Percentiles rank a stretch among this genome's conserved stretches.
Evolutionary conservation across 2,888 invertebrate species (phyloP).

Genomic region (Xestia ashworthii): DNA sequence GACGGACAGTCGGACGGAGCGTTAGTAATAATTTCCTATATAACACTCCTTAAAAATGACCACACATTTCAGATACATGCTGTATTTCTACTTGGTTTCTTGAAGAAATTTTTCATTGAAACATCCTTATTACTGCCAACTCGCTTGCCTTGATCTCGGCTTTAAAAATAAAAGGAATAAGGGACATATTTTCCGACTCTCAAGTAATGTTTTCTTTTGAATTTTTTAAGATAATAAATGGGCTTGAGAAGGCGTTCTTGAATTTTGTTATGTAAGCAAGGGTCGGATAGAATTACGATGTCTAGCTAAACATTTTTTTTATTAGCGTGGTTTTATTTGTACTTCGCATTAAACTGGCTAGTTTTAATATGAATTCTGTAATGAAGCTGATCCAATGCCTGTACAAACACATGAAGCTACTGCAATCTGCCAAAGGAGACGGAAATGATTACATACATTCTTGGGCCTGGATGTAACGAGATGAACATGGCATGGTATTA

Average conservation of each 20-base stretch:
- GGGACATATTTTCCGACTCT: conserved; percentile 10
- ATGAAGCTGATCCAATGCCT: no score
- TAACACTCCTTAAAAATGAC: no score
- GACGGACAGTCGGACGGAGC: no score
- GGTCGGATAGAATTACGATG: conserved; percentile 9
- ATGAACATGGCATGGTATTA: no score
- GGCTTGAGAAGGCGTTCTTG: conserved; percentile 13
- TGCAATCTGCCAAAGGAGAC: no score
- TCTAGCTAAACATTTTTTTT: conserved; percentile 9
- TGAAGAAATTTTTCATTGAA: conserved; percentile 19
- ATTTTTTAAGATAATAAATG: conserved; percentile 38
- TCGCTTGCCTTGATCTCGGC: conserved; percentile 28
- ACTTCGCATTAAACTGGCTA: not conserved
- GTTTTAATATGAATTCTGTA: not conserved
- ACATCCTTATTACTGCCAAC: conserved; percentile 27
- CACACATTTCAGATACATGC: not conserved
- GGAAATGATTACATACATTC: no score
- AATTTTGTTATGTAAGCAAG: not conserved
- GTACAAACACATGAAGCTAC: no score
- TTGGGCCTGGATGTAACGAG: no score
- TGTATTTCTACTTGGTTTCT: conserved; percentile 8
- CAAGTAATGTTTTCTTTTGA: conserved; percentile 28
- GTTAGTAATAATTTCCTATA: no score
- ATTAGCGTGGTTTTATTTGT: not conserved
- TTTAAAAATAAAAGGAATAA: conserved; percentile 27